Percentiles rank a stretch among this genome's conserved stretches.
These are phyloP conservation scores for Enteromius unitaeniatus DNA, from an alignment of 2,797 vertebrate species.

Conservation along the genomic window DNA sequence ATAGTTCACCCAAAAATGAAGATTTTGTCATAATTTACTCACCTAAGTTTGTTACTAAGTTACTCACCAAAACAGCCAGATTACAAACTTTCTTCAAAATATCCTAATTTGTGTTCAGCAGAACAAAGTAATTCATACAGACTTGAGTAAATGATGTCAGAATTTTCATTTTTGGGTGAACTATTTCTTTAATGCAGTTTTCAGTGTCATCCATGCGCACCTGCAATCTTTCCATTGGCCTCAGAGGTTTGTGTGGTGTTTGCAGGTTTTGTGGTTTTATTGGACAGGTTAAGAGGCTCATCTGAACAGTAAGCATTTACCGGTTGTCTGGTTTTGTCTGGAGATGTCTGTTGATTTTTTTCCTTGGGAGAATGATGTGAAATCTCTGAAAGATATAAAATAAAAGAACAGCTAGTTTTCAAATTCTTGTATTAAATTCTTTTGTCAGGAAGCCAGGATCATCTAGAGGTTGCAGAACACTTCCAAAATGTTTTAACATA, in stretches of 20 bases:
- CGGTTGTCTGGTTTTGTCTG: constrained; percentile 26
- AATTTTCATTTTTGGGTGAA: too few relatives aligned
- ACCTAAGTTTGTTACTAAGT: too few relatives aligned
- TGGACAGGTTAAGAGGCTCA: constrained; percentile 80
- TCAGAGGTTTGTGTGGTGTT: constrained; percentile 55
- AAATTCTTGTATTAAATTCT: not conserved
- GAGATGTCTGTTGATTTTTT: constrained; percentile 4
- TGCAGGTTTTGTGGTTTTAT: constrained; percentile 56
- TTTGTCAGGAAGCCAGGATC: not conserved
- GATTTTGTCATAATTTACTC: too few relatives aligned
- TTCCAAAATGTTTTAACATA: not conserved
- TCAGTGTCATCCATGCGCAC: constrained; percentile 67
- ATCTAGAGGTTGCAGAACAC: not conserved
- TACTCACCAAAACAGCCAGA: too few relatives aligned
- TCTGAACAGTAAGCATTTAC: constrained; percentile 32
- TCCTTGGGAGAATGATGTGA: constrained; percentile 13
- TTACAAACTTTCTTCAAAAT: too few relatives aligned
- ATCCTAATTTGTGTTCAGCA: too few relatives aligned
- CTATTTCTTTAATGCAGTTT: not conserved
- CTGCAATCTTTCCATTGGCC: constrained; percentile 84
- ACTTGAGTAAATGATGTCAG: too few relatives aligned
- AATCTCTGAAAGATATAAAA: constrained; percentile 27
- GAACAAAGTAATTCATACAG: too few relatives aligned
- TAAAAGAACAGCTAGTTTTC: not conserved
- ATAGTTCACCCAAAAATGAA: too few relatives aligned